phyloP scores from a whole-genome alignment of 2,888 invertebrate species.

The Lepidocyrtoides sp. region DNA sequence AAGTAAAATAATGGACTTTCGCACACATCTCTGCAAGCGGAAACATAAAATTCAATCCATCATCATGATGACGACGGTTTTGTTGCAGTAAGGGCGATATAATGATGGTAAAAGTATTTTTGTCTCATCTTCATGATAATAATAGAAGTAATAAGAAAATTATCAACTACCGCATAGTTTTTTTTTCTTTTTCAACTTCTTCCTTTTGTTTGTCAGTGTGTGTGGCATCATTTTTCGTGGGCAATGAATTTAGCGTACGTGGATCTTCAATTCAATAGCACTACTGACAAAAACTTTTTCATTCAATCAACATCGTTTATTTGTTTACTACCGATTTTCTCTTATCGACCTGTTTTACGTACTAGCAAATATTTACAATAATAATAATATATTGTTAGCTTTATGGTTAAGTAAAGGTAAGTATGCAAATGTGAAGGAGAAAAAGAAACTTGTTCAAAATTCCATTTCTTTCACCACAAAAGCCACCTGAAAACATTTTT shows the following conservation, averaged over 20 bases:
- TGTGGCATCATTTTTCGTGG: not conserved
- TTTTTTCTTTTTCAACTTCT: not conserved
- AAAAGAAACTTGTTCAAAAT: not conserved
- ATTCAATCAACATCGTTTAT: too few relatives aligned
- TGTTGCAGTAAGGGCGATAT: too few relatives aligned
- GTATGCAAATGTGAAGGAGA: not conserved
- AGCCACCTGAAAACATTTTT: not conserved
- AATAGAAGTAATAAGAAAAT: not conserved
- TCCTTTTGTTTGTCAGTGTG: not conserved
- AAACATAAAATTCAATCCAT: not conserved
- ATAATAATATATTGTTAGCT: too few relatives aligned
- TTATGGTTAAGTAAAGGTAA: too few relatives aligned
- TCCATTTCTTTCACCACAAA: constrained; percentile 13
- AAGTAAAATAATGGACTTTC: not conserved
- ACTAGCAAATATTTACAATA: too few relatives aligned
- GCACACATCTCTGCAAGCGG: not conserved
- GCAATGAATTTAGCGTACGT: too few relatives aligned
- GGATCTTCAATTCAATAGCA: too few relatives aligned
- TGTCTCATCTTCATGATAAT: not conserved
- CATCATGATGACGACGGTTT: not conserved
- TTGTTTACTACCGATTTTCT: too few relatives aligned
- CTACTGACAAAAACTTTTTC: too few relatives aligned
- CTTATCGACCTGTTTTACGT: too few relatives aligned
- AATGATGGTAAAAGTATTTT: not conserved
- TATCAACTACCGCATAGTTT: not conserved